phyloP scores from a whole-genome alignment of 2,797 vertebrate genomes.

The Enteromius afrohamiltoni region DNA sequence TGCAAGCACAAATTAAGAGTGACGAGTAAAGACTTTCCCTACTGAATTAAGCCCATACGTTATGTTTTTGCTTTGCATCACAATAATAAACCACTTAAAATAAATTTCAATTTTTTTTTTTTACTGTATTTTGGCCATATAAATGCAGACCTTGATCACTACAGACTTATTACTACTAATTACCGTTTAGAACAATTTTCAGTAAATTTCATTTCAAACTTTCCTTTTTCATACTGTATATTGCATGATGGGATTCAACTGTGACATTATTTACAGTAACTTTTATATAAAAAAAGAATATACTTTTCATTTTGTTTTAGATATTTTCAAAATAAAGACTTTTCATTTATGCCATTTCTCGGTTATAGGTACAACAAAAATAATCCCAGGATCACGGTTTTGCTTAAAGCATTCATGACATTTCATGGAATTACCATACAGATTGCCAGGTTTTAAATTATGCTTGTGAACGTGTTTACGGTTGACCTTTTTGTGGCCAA shows the following conservation, averaged over 20 bases:
- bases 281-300: neutral
- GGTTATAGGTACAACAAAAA: neutral
- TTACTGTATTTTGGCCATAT: neutral
- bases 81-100: neutral
- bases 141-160: neutral
- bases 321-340: neutral
- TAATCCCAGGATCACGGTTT: neutral
- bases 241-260: neutral
- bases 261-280: neutral
- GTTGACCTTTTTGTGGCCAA: neutral
- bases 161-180: neutral
- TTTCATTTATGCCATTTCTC: neutral
- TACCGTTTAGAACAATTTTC: neutral
- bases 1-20: conserved; percentile 30
- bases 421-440: neutral
- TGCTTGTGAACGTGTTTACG: neutral
- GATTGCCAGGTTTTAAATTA: neutral
- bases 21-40: conserved; percentile 13
- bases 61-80: neutral
- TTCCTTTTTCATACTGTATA: neutral
- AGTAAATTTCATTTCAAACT: neutral
- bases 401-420: neutral
- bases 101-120: neutral
- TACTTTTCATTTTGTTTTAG: too few relatives aligned
- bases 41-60: neutral